Percentiles rank a stretch among this genome's conserved stretches.
Conservation (phyloP, 1,140 invertebrate species). For the Solen grandis region DNA sequence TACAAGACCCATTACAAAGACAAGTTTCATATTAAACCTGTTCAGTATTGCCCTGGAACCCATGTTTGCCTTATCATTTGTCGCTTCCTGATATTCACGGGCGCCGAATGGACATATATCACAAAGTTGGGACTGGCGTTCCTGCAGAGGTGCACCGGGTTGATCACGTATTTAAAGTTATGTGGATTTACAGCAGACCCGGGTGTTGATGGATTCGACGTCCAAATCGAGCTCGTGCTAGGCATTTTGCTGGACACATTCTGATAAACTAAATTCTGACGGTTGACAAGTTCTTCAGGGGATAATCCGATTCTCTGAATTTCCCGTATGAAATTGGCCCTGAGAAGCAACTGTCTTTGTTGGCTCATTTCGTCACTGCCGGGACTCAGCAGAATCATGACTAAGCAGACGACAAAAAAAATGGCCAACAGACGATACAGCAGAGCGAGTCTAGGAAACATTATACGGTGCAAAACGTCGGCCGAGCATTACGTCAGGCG, state of each 20-base stretch:
- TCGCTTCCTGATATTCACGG: conserved; percentile 72
- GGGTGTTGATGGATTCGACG: not conserved
- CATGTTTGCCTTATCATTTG: conserved; percentile 77
- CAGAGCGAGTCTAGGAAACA: conserved; percentile 45
- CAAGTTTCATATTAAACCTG: conserved; percentile 65
- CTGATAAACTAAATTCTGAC: not conserved
- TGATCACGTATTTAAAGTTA: conserved; percentile 63
- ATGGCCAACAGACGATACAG: conserved; percentile 42
- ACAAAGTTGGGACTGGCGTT: conserved; percentile 59
- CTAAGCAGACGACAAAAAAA: conserved; percentile 17
- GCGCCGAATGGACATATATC: conserved; percentile 75
- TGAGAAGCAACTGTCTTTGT: not conserved
- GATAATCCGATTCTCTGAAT: not conserved
- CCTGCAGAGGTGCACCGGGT: conserved; percentile 52
- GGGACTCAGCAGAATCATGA: conserved; percentile 33
- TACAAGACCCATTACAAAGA: conserved; percentile 88
- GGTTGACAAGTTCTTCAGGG: not conserved
- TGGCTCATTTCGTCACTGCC: conserved; percentile 8
- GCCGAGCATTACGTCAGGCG: conserved; percentile 26
- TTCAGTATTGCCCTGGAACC: conserved; percentile 63
- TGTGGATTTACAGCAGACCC: conserved; percentile 58
- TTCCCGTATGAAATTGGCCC: conserved; percentile 3
- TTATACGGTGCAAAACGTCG: conserved; percentile 15
- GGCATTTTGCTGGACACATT: not conserved
- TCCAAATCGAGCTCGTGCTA: not conserved